Evolutionary conservation across 2,113 vertebrate genomes (phyloP).

Genomic region (Lanius ludovicianus): DNA sequence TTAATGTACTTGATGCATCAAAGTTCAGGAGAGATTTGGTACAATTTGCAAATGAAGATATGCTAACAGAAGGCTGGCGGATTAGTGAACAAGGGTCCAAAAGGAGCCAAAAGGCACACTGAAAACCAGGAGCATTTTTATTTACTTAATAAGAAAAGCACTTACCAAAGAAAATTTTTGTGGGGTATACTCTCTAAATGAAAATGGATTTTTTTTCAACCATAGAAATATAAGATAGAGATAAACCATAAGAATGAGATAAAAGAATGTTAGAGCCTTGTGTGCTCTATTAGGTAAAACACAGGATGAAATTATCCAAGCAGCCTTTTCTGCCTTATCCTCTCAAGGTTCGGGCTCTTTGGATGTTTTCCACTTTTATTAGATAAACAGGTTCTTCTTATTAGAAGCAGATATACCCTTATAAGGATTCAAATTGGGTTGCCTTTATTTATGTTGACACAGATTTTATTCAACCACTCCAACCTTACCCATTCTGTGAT

Average conservation of each 20-base stretch:
- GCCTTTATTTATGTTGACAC: background rate
- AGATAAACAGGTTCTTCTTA: slow-evolving; percentile 45
- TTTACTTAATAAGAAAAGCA: background rate
- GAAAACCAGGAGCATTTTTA: background rate
- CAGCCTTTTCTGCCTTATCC: background rate
- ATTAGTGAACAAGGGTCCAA: background rate
- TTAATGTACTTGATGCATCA: background rate
- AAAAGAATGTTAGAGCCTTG: background rate
- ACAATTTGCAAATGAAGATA: background rate
- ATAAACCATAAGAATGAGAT: background rate
- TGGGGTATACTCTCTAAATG: background rate
- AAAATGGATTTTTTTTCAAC: background rate
- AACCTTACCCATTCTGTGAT: background rate
- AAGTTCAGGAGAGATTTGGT: background rate
- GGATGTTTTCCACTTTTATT: slow-evolving; percentile 38
- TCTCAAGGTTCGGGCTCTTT: background rate
- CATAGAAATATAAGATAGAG: background rate
- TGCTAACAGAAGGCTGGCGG: background rate
- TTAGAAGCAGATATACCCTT: slow-evolving; percentile 39
- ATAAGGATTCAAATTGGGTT: background rate
- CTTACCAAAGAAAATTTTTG: background rate
- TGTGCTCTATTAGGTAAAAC: background rate
- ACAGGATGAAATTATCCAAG: background rate
- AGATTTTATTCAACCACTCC: background rate
- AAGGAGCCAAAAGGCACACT: background rate